Evolutionary conservation across 2,113 vertebrate species (phyloP).

Genomic region (Australoheros scitulus): DNA sequence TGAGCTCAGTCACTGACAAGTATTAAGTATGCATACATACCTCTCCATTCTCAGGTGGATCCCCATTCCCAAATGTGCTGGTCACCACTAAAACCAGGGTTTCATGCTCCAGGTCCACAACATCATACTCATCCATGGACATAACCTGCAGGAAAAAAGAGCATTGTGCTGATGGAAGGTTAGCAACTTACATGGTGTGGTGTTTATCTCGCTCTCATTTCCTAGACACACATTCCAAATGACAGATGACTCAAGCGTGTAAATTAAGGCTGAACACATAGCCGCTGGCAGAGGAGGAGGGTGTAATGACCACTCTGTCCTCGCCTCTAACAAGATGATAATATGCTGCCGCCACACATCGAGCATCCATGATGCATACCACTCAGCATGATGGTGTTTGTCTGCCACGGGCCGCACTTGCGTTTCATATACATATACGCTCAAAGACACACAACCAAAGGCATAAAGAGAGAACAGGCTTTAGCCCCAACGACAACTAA

Average conservation of each 20-base stretch:
- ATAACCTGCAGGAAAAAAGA: slow-evolving; percentile 81
- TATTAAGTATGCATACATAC: slow-evolving; percentile 62
- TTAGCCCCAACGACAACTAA: slow-evolving; percentile 41
- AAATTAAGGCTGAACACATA: slow-evolving; percentile 56
- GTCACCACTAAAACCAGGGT: slow-evolving; percentile 92
- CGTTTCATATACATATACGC: slow-evolving; percentile 16
- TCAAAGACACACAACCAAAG: slow-evolving; percentile 29
- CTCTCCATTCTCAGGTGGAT: slow-evolving; percentile 97
- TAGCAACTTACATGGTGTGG: neutral
- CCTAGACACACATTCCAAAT: slow-evolving; percentile 26
- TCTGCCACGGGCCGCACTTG: slow-evolving; percentile 11
- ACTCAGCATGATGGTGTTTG: slow-evolving; percentile 46
- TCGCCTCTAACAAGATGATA: slow-evolving; percentile 74
- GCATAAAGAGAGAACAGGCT: slow-evolving; percentile 55
- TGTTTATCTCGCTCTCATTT: slow-evolving; percentile 17
- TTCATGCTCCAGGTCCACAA: slow-evolving; percentile 94
- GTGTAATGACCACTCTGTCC: slow-evolving; percentile 67
- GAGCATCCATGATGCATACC: slow-evolving; percentile 52
- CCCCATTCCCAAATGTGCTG: slow-evolving; percentile 96
- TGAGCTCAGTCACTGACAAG: neutral
- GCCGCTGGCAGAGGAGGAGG: slow-evolving; percentile 52
- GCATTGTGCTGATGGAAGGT: neutral
- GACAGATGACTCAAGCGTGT: slow-evolving; percentile 45
- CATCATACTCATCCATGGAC: slow-evolving; percentile 96
- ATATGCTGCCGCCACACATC: slow-evolving; percentile 64